Percentiles rank a stretch among this genome's conserved stretches.
Conservation (phyloP, 2,888 invertebrate genomes). For the Volucella zonaria region DNA sequence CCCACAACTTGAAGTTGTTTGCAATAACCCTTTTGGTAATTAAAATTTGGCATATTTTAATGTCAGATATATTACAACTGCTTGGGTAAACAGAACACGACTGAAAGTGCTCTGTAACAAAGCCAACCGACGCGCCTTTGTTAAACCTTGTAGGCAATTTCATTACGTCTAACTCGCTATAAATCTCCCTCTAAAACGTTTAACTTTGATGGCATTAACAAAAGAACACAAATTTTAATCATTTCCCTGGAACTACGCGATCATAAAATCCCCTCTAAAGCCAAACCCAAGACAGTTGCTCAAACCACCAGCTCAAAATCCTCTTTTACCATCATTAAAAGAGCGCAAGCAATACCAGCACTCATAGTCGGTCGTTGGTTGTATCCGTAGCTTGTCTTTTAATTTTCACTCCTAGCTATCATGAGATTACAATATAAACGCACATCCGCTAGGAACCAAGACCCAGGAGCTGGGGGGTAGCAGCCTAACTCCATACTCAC, state of each 20-base stretch:
- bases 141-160: constrained; percentile 39
- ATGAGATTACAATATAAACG: constrained; percentile 37
- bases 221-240: constrained; percentile 51
- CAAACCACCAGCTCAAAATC: too few species aligned
- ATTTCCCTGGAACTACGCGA: constrained; percentile 25
- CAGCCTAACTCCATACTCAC: neutral
- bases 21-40: neutral
- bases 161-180: constrained; percentile 25
- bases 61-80: neutral
- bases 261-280: constrained; percentile 21
- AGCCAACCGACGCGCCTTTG: constrained; percentile 14
- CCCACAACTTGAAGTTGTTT: neutral
- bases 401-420: constrained; percentile 50
- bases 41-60: constrained; percentile 4
- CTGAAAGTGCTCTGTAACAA: constrained; percentile 4
- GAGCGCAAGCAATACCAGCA: constrained; percentile 20
- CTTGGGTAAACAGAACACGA: constrained; percentile 8
- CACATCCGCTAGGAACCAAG: neutral
- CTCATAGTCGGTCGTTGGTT: too few species aligned
- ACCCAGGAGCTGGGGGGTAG: too few species aligned
- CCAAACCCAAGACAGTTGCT: neutral
- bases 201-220: constrained; percentile 46
- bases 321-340: constrained; percentile 21
- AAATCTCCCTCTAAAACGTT: constrained; percentile 43
- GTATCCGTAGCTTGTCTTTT: constrained; percentile 13